Evolutionary conservation across 1,140 invertebrate species (phyloP).

Genomic region (Acromyrmex charruanus): DNA sequence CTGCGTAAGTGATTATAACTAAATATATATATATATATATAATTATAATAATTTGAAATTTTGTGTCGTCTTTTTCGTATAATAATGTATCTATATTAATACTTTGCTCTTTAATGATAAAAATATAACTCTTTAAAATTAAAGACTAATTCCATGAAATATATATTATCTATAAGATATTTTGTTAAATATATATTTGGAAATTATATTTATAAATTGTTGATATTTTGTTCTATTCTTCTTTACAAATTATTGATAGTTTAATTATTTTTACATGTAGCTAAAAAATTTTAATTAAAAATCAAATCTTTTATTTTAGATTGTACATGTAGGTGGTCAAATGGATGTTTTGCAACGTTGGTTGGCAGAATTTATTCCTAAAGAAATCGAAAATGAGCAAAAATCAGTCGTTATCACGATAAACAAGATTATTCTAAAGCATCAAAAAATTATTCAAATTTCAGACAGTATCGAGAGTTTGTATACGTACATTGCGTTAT

Average conservation of each 20-base stretch:
- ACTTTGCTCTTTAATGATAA: too few relatives aligned
- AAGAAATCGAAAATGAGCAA: neutral
- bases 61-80: neutral
- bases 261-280: too few relatives aligned
- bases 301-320: neutral
- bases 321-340: constrained; percentile 20
- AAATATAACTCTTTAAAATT: too few relatives aligned
- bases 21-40: neutral
- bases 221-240: too few relatives aligned
- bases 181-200: too few relatives aligned
- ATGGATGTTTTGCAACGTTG: constrained; percentile 5
- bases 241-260: too few relatives aligned
- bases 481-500: neutral
- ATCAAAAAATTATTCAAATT: constrained; percentile 34
- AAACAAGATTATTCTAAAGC: constrained; percentile 19
- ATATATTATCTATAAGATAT: too few relatives aligned
- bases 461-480: neutral
- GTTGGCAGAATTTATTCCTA: neutral
- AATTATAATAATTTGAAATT: neutral
- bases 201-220: too few relatives aligned
- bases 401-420: neutral
- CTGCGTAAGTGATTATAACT: neutral
- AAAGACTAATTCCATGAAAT: too few relatives aligned
- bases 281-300: too few relatives aligned
- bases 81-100: too few relatives aligned